Conservation (phyloP, 2,113 vertebrate genomes). For the Prinia subflava region DNA sequence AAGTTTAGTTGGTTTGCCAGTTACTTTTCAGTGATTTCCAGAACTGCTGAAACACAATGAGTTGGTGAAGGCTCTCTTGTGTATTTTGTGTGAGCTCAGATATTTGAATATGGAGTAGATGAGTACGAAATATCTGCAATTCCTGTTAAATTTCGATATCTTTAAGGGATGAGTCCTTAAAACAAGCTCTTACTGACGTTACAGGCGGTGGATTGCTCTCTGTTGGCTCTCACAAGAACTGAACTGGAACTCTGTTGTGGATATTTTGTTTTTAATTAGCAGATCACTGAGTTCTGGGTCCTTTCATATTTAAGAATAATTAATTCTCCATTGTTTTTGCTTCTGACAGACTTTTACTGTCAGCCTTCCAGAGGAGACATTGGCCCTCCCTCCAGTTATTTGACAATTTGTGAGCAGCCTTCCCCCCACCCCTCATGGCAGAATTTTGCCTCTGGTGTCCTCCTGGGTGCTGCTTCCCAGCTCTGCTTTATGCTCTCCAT, state of each 20-base stretch:
- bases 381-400: not conserved
- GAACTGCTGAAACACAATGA: not conserved
- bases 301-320: not conserved
- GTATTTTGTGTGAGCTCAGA: not conserved
- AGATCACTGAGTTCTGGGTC: not conserved
- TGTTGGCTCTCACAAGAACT: not conserved
- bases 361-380: not conserved
- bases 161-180: not conserved
- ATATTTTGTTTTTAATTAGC: conserved; percentile 8
- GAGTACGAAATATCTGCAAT: not conserved
- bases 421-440: not conserved
- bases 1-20: not conserved
- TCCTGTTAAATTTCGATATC: not conserved
- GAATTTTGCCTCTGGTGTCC: not conserved
- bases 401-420: not conserved
- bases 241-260: not conserved
- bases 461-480: not conserved
- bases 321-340: conserved; percentile 5
- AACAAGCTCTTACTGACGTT: not conserved
- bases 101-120: not conserved
- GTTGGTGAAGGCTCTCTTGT: not conserved
- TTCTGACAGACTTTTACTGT: conserved; percentile 1
- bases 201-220: not conserved
- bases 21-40: not conserved
- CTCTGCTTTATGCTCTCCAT: not conserved